Evolutionary conservation across 2,113 vertebrate species (phyloP).

Genomic region (Cynopterus brachyotis): DNA sequence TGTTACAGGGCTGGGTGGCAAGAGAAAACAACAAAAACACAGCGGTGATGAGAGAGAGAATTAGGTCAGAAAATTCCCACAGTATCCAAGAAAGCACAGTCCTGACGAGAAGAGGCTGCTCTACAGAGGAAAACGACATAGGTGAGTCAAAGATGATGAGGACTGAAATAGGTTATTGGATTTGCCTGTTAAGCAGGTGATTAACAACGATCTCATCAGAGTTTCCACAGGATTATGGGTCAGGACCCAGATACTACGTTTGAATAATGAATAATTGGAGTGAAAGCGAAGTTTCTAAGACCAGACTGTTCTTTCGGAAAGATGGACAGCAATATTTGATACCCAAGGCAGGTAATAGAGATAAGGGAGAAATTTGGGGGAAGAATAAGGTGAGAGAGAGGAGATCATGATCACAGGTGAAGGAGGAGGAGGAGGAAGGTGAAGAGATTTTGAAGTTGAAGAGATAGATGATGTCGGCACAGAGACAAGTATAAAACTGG

Average conservation of each 20-base stretch:
- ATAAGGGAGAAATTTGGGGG: neutral
- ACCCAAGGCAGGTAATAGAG: neutral
- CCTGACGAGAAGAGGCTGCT: neutral
- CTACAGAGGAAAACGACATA: neutral
- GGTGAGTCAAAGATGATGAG: neutral
- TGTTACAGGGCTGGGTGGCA: too few relatives aligned
- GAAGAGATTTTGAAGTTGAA: neutral
- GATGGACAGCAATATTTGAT: neutral
- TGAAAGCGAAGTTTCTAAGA: neutral
- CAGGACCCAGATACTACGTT: neutral
- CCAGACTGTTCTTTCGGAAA: neutral
- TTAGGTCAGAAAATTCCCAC: neutral
- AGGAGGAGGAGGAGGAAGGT: neutral
- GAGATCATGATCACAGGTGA: neutral
- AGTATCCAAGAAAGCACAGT: neutral
- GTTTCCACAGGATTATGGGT: neutral
- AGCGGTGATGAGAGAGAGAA: neutral
- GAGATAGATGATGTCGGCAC: neutral
- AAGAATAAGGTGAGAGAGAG: neutral
- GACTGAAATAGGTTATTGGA: neutral
- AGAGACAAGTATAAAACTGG: neutral
- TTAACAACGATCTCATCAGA: neutral
- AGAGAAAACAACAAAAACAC: neutral
- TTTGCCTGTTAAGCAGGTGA: neutral
- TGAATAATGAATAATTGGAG: neutral